Base-by-base conservation (phyloP, 2,797 vertebrate species). In the Rhodeus uyekii region DNA sequence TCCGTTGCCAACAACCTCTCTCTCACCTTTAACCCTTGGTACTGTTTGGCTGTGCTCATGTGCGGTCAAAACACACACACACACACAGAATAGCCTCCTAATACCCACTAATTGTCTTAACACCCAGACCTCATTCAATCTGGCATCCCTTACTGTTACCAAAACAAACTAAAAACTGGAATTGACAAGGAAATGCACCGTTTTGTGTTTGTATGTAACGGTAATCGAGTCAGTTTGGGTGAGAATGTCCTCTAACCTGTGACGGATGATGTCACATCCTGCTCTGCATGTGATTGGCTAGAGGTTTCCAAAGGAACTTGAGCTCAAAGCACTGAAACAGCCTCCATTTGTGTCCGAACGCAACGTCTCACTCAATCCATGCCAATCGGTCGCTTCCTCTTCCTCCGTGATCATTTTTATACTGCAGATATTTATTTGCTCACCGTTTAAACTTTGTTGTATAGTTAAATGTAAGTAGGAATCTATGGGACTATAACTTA, bases 401-500 rank as follows among this genome's bases (percentile, higher is more conserved):
- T 87, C 87, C 89, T 89, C n/a, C n/a, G 90, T 95, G 91, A 90
- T 92, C 88, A 90, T 93, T 85, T 91, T 86, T 92, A 88, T 92
- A 92, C 92, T 92, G 90, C 91, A 86, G 77, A 84, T 94, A 94
- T 95, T 94, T 95, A 95, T 95, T 94, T 93, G 91, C 78, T 81
- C 86, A 93, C 92, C 69, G 76, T 94, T 83, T 92, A 91, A 90
- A 92, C 90, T 90, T 93, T 93, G 92, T 94, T 94, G 93, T 94
- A 94, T 94, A 94, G 93, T 93, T 94, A 90, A 89, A 92, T 94
- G 93, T 95, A 93, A 92, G 91, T 94, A 93, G 93, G 93, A 93
- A 94, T 94, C 92, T 93, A 94, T 94, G 96, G 96, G 96, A 96
- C 96, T 86, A 96, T 98, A 98, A 98, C 96, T 98, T 98, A 98